Conservation (phyloP, 2,113 vertebrate genomes). For the Cyprinodon brontotheroides region DNA sequence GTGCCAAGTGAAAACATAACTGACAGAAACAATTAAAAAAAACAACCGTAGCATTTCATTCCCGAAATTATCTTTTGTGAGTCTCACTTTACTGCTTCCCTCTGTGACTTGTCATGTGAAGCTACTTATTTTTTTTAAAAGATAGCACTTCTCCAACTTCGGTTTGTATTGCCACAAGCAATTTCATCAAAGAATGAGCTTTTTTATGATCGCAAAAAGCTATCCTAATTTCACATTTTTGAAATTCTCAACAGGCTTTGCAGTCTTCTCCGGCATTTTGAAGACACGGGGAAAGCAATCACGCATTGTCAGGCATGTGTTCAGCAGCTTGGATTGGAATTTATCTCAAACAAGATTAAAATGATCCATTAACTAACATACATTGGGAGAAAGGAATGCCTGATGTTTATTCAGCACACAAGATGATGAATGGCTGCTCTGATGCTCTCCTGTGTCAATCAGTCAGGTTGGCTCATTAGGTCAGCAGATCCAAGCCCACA, state of each 20-base stretch:
- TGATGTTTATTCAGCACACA: conserved; percentile 58
- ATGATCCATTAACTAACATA: conserved; percentile 56
- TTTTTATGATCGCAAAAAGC: conserved; percentile 44
- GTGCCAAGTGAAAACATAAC: conserved; percentile 42
- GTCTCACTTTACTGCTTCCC: conserved; percentile 35
- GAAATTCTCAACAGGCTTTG: conserved; percentile 30
- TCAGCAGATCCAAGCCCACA: conserved; percentile 68
- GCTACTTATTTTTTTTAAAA: conserved; percentile 33
- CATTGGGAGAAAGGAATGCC: conserved; percentile 36
- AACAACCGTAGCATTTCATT: conserved; percentile 31
- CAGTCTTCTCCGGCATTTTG: conserved; percentile 31
- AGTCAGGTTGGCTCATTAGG: conserved; percentile 65
- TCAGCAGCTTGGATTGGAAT: conserved; percentile 22
- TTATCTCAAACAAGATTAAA: conserved; percentile 45
- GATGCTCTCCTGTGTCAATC: conserved; percentile 63
- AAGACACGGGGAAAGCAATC: conserved; percentile 22
- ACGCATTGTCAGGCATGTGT: conserved; percentile 21
- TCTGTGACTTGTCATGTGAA: conserved; percentile 49
- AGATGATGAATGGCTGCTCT: conserved; percentile 56
- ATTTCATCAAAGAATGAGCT: conserved; percentile 45
- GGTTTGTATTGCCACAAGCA: conserved; percentile 29
- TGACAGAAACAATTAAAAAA: conserved; percentile 39
- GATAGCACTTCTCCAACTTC: conserved; percentile 16
- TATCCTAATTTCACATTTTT: conserved; percentile 50
- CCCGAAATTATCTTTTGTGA: conserved; percentile 29